phyloP scores from a whole-genome alignment of 2,888 invertebrate species.

The Drepana falcataria region DNA sequence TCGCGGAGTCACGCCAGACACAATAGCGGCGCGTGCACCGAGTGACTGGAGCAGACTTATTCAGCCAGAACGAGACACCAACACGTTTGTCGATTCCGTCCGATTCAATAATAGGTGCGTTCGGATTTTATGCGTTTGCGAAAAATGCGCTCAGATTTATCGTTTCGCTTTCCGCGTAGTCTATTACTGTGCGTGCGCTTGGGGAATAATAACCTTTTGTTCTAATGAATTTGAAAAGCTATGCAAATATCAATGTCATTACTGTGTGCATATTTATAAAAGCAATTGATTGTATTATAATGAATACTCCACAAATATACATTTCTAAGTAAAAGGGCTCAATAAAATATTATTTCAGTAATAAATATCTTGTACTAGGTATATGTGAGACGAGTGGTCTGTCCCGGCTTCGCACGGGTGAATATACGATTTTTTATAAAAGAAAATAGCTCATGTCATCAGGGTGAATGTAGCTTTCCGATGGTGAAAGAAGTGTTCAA shows the following conservation, averaged over 20 bases:
- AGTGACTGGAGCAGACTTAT: slow-evolving; percentile 47
- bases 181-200: slow-evolving; percentile 44
- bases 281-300: too few species aligned
- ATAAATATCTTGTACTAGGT: too few species aligned
- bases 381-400: too few species aligned
- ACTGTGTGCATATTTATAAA: too few species aligned
- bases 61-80: slow-evolving; percentile 34
- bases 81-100: slow-evolving; percentile 31
- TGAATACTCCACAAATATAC: too few species aligned
- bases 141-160: slow-evolving; percentile 72
- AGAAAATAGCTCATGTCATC: too few species aligned
- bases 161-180: slow-evolving; percentile 61
- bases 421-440: too few species aligned
- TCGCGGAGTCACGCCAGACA: slow-evolving; percentile 62
- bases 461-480: too few species aligned
- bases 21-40: slow-evolving; percentile 73
- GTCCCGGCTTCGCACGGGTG: too few species aligned
- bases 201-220: slow-evolving; percentile 19
- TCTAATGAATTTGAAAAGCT: slow-evolving; percentile 13
- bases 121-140: slow-evolving; percentile 72
- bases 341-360: too few species aligned
- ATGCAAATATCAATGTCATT: background rate
- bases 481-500: too few species aligned
- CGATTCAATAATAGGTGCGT: slow-evolving; percentile 68
- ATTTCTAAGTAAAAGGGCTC: too few species aligned